Percentiles rank a stretch among this genome's conserved stretches.
These are phyloP conservation scores for Dreissena polymorpha DNA, from an alignment of 1,140 invertebrate genomes.

Conservation along the genomic window DNA sequence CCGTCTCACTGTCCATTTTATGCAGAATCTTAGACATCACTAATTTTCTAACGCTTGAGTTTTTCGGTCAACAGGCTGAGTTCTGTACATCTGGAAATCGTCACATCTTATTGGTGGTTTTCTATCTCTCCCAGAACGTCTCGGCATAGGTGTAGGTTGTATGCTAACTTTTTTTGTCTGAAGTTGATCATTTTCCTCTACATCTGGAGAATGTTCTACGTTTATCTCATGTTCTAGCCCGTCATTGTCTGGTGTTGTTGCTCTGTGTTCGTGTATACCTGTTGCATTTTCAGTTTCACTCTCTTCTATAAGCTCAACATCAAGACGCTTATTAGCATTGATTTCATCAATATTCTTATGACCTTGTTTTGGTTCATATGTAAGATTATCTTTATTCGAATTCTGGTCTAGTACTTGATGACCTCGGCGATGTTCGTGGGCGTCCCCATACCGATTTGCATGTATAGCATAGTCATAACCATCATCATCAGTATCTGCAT, in stretches of 20 bases:
- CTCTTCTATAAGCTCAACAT: background rate
- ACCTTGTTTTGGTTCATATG: background rate
- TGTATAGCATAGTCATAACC: background rate
- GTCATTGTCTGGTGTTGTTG: no score
- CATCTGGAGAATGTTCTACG: no score
- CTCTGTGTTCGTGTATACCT: background rate
- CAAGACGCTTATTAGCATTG: background rate
- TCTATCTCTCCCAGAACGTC: background rate
- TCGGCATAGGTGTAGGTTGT: background rate
- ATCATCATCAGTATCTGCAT: background rate
- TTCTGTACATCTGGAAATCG: background rate
- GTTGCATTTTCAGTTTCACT: background rate
- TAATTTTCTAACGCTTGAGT: background rate
- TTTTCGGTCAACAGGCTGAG: background rate
- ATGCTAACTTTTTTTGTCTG: no score
- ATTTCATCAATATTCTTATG: background rate
- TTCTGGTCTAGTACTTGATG: background rate
- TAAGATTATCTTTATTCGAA: background rate
- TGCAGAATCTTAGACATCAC: background rate
- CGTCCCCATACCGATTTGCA: slow-evolving; percentile 12
- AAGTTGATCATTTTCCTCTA: no score
- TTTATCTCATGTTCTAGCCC: no score
- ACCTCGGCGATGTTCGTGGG: background rate
- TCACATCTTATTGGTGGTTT: background rate
- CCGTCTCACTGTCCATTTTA: background rate